Evolutionary conservation across 35 echinoderm and acorn worm genomes (phyloP).

Genomic region (Apostichopus parvimensis): DNA sequence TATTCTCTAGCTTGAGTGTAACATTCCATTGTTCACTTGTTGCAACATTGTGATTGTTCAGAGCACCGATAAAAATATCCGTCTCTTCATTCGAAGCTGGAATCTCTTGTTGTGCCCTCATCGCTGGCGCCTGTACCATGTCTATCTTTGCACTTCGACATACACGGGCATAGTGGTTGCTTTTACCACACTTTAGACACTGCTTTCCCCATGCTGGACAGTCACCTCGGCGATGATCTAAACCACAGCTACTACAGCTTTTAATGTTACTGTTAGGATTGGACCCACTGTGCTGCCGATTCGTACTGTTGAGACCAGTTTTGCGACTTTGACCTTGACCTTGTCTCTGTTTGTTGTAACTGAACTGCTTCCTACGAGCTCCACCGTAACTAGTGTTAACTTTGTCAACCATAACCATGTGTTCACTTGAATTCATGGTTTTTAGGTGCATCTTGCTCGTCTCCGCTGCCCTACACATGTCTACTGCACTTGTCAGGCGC

Average conservation of each 20-base stretch:
- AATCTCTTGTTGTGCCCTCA: background rate
- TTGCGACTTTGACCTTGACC: background rate
- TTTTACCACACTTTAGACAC: conserved; percentile 43
- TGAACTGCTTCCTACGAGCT: too few species aligned
- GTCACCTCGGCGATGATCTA: background rate
- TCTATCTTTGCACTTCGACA: background rate
- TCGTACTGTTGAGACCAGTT: too few species aligned
- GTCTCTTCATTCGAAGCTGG: background rate
- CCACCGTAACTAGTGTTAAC: background rate
- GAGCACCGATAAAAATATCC: background rate
- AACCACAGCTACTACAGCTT: background rate
- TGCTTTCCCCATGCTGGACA: conserved; percentile 54
- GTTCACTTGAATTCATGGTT: background rate
- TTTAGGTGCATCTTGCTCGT: background rate
- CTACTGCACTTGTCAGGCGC: background rate
- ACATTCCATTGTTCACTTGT: background rate
- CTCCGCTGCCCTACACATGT: background rate
- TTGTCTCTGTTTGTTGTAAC: background rate
- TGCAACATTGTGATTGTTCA: background rate
- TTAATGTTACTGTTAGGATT: background rate
- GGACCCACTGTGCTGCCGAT: background rate
- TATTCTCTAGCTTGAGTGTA: background rate
- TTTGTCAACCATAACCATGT: background rate
- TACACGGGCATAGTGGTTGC: conserved; percentile 36
- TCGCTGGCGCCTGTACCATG: background rate